A percentile compares a stretch with the other conserved stretches of the same genome.
Evolutionary conservation across 2,113 vertebrate genomes (phyloP).

Genomic region (Corythornis madagascariensis): DNA sequence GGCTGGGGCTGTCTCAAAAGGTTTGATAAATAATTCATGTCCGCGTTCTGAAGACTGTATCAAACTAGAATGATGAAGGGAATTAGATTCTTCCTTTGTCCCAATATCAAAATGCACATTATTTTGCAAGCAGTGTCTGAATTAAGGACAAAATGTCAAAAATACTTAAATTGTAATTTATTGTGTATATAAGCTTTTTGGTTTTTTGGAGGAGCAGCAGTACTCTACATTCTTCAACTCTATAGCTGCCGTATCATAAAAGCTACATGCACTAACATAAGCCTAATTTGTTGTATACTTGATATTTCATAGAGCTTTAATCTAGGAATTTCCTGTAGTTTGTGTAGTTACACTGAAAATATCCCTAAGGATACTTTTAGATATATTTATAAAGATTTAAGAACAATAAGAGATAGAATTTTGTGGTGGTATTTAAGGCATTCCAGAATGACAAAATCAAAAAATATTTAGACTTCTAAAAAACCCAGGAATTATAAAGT

Average conservation of each 20-base stretch:
- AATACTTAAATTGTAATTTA: not conserved
- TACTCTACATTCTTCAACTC: not conserved
- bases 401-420: not conserved
- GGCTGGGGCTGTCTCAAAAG: not conserved
- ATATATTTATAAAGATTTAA: not conserved
- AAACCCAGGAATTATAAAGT: not conserved
- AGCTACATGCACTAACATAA: fast-evolving
- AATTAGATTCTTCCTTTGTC: not conserved
- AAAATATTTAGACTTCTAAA: not conserved
- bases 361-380: not conserved
- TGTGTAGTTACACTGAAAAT: not conserved
- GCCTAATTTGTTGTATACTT: not conserved
- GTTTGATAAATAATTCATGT: not conserved
- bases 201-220: not conserved
- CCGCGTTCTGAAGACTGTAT: not conserved
- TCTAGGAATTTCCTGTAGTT: not conserved
- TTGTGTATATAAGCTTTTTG: not conserved
- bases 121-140: not conserved
- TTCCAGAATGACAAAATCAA: not conserved
- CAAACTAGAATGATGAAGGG: not conserved
- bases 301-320: not conserved
- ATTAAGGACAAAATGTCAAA: not conserved
- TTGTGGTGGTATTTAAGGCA: not conserved
- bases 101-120: not conserved
- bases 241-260: not conserved